Evolutionary conservation across 2,797 vertebrate species (phyloP).

Genomic region (Lepus townsendii): DNA sequence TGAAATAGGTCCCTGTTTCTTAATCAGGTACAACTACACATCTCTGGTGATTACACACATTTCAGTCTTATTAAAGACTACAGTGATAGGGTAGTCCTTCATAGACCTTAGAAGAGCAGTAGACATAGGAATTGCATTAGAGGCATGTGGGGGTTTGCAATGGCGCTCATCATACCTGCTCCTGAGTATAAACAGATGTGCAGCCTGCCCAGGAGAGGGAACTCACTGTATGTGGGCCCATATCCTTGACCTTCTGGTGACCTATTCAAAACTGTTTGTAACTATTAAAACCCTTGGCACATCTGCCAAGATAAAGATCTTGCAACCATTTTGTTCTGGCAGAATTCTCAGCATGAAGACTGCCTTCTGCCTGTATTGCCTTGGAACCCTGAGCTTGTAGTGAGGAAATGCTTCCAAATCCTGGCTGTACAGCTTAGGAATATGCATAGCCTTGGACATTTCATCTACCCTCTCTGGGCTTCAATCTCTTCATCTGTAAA

Average conservation of each 20-base stretch:
- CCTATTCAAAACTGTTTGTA: background rate
- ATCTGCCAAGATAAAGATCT: constrained; percentile 35
- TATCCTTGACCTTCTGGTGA: background rate
- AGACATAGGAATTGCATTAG: background rate
- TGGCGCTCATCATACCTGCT: background rate
- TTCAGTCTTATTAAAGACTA: background rate
- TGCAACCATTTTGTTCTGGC: background rate
- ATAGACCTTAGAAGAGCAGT: background rate
- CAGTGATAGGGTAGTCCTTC: background rate
- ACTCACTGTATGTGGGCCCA: background rate
- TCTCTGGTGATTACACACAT: background rate
- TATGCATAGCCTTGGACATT: background rate
- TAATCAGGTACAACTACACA: background rate
- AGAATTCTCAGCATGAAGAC: background rate
- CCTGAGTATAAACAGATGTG: background rate
- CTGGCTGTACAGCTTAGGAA: background rate
- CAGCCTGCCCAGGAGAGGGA: background rate
- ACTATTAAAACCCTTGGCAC: background rate
- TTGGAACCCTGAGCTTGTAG: background rate
- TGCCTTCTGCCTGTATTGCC: background rate
- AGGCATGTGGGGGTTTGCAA: background rate
- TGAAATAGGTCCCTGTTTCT: background rate
- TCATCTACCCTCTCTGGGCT: background rate
- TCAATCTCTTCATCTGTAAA: background rate
- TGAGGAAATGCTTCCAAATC: constrained; percentile 4